Conservation (phyloP, 2,113 vertebrate species). For the Asarcornis scutulata region DNA sequence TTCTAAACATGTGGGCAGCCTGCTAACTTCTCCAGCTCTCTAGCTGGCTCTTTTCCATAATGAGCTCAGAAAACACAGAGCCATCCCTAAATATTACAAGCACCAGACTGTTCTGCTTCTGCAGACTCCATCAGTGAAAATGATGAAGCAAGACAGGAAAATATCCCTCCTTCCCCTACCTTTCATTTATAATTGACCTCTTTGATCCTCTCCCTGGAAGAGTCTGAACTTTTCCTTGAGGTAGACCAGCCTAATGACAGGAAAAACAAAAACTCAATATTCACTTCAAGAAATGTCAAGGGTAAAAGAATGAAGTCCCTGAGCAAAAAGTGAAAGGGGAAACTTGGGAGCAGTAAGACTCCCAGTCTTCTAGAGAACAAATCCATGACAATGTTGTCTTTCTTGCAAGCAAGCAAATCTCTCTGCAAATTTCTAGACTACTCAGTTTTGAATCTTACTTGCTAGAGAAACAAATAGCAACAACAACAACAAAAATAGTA, state of each 20-base stretch:
- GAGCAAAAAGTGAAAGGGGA: slow-evolving; percentile 3
- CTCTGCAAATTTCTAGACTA: background rate
- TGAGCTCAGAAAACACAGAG: slow-evolving; percentile 59
- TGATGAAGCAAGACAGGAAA: slow-evolving; percentile 52
- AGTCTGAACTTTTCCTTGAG: slow-evolving; percentile 51
- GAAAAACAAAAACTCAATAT: slow-evolving; percentile 41
- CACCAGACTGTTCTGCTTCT: slow-evolving; percentile 55
- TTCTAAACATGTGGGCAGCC: slow-evolving; percentile 35
- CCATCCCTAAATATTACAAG: slow-evolving; percentile 39
- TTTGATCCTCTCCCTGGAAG: slow-evolving; percentile 57
- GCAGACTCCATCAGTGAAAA: slow-evolving; percentile 57
- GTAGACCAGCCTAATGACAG: slow-evolving; percentile 22
- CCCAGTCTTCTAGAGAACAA: background rate
- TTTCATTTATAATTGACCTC: slow-evolving; percentile 52
- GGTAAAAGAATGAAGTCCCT: background rate
- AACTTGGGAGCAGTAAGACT: background rate
- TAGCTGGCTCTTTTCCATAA: slow-evolving; percentile 1
- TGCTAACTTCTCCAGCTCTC: slow-evolving; percentile 34
- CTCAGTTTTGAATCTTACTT: background rate
- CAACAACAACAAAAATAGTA: background rate
- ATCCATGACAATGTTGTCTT: background rate
- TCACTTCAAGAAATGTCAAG: background rate
- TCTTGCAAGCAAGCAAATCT: background rate
- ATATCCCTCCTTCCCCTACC: slow-evolving; percentile 18
- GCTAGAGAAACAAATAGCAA: background rate